A percentile compares a stretch with the other conserved stretches of the same genome.
These are phyloP conservation scores for Synanthedon formicaeformis DNA, from an alignment of 2,888 invertebrate genomes.

Conservation along the genomic window DNA sequence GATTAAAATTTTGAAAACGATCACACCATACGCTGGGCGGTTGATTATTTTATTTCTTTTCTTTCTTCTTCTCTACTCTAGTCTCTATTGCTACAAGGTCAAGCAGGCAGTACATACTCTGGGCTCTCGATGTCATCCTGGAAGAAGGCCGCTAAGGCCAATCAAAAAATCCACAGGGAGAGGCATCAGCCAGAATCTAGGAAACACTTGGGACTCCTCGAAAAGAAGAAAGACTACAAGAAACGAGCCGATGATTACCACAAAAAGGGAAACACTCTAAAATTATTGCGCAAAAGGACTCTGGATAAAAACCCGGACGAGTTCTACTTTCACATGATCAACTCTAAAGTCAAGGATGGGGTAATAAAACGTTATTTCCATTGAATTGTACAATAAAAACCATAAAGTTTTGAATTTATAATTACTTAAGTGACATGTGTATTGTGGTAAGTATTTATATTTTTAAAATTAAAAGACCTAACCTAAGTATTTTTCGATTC, in stretches of 20 bases:
- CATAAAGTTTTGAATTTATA: too few relatives aligned
- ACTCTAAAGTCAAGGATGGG: slow-evolving; percentile 78
- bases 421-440: too few relatives aligned
- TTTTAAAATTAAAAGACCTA: not conserved
- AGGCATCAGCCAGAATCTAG: slow-evolving; percentile 85
- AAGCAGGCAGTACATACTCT: too few relatives aligned
- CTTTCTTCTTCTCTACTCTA: too few relatives aligned
- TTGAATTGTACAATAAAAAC: not conserved
- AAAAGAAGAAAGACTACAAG: slow-evolving; percentile 91
- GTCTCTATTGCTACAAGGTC: too few relatives aligned
- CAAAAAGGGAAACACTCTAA: slow-evolving; percentile 85
- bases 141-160: slow-evolving; percentile 88
- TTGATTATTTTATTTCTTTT: too few relatives aligned
- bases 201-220: slow-evolving; percentile 82
- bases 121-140: slow-evolving; percentile 96
- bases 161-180: slow-evolving; percentile 87
- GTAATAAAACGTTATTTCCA: slow-evolving; percentile 29
- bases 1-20: too few relatives aligned
- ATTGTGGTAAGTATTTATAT: not conserved
- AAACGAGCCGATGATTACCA: slow-evolving; percentile 83
- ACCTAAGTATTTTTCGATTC: slow-evolving; percentile 2
- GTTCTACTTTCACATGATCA: slow-evolving; percentile 98
- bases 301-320: slow-evolving; percentile 97
- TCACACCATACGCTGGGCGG: too few relatives aligned
- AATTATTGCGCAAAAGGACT: slow-evolving; percentile 84